Conservation (phyloP, 2,888 invertebrate species). For the Catocala sponsa region DNA sequence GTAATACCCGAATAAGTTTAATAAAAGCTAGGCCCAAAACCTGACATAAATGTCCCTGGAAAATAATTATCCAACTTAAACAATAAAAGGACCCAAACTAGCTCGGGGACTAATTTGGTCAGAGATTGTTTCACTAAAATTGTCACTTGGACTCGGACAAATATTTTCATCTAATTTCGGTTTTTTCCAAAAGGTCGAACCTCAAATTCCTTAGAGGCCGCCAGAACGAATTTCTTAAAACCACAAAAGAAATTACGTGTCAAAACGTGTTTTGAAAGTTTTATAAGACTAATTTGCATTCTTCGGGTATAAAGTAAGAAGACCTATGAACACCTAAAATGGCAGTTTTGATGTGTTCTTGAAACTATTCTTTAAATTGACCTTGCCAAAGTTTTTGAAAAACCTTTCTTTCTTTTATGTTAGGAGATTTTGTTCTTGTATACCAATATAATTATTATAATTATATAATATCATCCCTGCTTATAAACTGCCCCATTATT, state of each 20-base stretch:
- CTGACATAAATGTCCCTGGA: slow-evolving; percentile 46
- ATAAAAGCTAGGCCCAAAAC: slow-evolving; percentile 46
- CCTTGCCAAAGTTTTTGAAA: neutral
- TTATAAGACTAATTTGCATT: slow-evolving; percentile 44
- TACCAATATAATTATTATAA: no score
- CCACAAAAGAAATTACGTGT: slow-evolving; percentile 48
- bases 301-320: slow-evolving; percentile 33
- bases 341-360: slow-evolving; percentile 3
- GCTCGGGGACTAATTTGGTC: slow-evolving; percentile 39
- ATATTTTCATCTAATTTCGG: slow-evolving; percentile 38
- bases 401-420: neutral
- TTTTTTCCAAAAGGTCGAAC: slow-evolving; percentile 20
- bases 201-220: slow-evolving; percentile 4
- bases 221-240: slow-evolving; percentile 22
- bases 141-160: slow-evolving; percentile 16
- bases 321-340: slow-evolving; percentile 18
- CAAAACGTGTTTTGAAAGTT: slow-evolving; percentile 47
- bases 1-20: slow-evolving; percentile 50
- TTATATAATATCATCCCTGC: no score
- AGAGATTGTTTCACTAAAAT: slow-evolving; percentile 34
- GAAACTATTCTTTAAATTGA: slow-evolving; percentile 5
- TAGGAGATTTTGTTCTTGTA: no score
- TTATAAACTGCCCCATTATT: no score
- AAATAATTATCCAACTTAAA: slow-evolving; percentile 58
- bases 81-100: slow-evolving; percentile 51